A percentile compares a stretch with the other conserved stretches of the same genome.
Conservation (phyloP, 2,888 invertebrate species). For the Caenorhabditis sp. region DNA sequence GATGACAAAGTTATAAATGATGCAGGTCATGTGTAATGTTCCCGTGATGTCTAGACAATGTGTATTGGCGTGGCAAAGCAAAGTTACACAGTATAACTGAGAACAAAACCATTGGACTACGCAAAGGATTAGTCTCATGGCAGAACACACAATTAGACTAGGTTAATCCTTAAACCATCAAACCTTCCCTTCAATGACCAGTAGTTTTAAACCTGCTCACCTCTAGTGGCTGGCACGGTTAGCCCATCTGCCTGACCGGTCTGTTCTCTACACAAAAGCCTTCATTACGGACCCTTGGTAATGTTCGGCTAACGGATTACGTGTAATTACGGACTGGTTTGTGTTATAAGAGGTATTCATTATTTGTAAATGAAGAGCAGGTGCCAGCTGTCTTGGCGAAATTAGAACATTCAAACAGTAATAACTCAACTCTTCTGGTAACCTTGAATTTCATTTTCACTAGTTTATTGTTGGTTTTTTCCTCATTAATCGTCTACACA, state of each 20-base stretch:
- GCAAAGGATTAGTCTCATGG: neutral
- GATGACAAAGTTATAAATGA: too few species aligned
- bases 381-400: conserved; percentile 18
- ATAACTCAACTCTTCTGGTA: too few species aligned
- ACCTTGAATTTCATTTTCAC: too few species aligned
- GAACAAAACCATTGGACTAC: too few species aligned
- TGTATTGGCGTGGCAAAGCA: too few species aligned
- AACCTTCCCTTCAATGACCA: neutral
- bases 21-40: too few species aligned
- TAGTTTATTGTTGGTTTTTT: too few species aligned
- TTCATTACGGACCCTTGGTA: conserved; percentile 16
- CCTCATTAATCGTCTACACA: neutral
- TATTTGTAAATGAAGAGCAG: conserved; percentile 31
- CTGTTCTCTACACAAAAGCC: neutral
- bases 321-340: conserved; percentile 16
- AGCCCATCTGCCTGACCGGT: conserved; percentile 5
- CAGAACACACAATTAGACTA: neutral
- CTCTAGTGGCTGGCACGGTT: neutral
- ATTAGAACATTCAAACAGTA: too few species aligned
- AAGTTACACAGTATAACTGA: too few species aligned
- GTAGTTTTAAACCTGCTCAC: neutral
- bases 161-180: neutral
- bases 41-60: neutral
- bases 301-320: conserved; percentile 18
- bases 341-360: conserved; percentile 4